phyloP scores from a whole-genome alignment of 2,113 vertebrate species.

The Himantopus leucocephalus region DNA sequence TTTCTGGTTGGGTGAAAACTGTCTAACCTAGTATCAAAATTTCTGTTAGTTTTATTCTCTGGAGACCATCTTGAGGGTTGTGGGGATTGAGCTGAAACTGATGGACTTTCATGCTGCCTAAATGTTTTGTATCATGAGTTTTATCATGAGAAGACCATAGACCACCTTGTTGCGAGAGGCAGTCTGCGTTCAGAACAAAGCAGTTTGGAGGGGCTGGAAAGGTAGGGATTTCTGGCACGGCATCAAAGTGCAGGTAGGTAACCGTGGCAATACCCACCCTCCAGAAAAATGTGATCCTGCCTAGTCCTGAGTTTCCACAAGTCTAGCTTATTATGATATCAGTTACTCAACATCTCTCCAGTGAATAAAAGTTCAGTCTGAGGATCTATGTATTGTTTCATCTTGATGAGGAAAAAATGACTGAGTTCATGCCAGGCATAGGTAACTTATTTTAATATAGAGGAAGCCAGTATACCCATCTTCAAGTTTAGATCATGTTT shows the following conservation, averaged over 20 bases:
- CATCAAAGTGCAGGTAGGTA: neutral
- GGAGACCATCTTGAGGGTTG: neutral
- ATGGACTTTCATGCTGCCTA: neutral
- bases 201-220: neutral
- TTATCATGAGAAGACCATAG: neutral
- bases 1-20: neutral
- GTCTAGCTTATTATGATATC: neutral
- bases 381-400: neutral
- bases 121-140: neutral
- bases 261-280: neutral
- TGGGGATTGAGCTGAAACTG: neutral
- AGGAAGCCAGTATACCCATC: neutral
- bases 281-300: neutral
- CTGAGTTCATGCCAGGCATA: neutral
- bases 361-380: conserved; percentile 6
- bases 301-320: neutral
- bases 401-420: neutral
- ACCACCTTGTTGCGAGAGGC: neutral
- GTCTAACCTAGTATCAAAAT: neutral
- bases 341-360: neutral
- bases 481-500: conserved; percentile 15
- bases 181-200: neutral
- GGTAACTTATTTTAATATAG: neutral
- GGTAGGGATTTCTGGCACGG: neutral
- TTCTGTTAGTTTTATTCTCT: neutral